A percentile compares a stretch with the other conserved stretches of the same genome.
These are phyloP conservation scores for Delphinus delphis DNA, from an alignment of 2,113 vertebrate species.

Conservation along the genomic window DNA sequence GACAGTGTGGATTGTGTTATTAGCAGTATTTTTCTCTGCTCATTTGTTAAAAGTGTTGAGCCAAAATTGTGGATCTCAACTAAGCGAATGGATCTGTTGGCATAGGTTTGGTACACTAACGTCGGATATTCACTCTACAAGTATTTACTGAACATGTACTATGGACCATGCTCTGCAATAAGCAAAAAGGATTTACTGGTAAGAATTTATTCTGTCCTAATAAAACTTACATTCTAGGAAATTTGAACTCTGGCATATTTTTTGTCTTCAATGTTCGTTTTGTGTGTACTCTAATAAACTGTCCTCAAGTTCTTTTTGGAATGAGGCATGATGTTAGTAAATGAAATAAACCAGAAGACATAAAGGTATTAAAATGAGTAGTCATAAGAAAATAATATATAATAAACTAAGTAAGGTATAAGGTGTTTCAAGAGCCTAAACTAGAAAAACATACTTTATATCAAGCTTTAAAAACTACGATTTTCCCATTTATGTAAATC, in stretches of 20 bases:
- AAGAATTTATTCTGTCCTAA: background rate
- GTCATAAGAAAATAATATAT: constrained; percentile 56
- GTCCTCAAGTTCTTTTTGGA: background rate
- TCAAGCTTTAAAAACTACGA: constrained; percentile 16
- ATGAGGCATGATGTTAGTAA: background rate
- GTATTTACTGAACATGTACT: background rate
- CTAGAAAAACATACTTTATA: background rate
- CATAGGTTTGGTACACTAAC: background rate
- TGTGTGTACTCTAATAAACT: background rate
- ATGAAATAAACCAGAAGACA: constrained; percentile 7
- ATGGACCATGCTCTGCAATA: background rate
- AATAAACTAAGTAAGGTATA: background rate
- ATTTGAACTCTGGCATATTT: background rate
- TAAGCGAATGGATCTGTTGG: background rate
- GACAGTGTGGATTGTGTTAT: background rate
- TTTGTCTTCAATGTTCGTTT: background rate
- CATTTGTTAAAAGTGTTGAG: background rate
- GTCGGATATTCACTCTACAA: background rate
- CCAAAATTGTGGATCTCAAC: background rate
- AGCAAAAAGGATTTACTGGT: background rate
- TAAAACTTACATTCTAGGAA: background rate
- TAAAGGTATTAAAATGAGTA: background rate
- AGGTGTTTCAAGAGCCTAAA: background rate
- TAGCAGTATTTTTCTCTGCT: background rate
- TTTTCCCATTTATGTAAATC: constrained; percentile 47